Base-by-base conservation (phyloP, 23 tunicate species). In the Trididemnum nubilum region DNA sequence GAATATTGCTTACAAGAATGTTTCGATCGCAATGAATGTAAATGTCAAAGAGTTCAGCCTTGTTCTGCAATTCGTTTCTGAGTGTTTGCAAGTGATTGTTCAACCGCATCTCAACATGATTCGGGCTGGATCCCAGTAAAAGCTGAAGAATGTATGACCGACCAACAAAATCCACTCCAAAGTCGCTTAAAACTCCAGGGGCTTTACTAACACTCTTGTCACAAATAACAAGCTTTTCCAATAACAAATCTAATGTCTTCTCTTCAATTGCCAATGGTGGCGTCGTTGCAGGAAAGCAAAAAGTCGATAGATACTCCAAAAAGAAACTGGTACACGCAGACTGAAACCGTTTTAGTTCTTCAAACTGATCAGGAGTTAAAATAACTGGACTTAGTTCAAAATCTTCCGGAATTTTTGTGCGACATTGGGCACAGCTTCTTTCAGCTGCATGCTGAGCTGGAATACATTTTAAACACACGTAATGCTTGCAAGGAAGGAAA, bases 291-390 rank as follows among this genome's bases (percentile, higher is more conserved):
- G 79, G 74, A 65, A 90, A 90, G 60, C 89, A 90, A 64, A 90
- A 81, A 1, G 81, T 83, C 0, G 81, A 80, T 34, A 90, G 51
- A 81, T 85, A 90, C 51, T 90, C 96, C 61, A 90, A 38, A 35
- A 90, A 90, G 40, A 90, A 90, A 33, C 89, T 79, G 27, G 86
- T 80, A 63, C 89, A 90, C 0, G 88, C 78, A 12, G 72, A 35
- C 33, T 84, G 50, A 38, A 90, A 84, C 18, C 31, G 33, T 59
- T 63, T 77, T 26, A 84, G 18, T 36, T 84, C 96, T n/a, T 84
- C 57, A 36, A 0, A 9, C 26, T 90, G 86, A 2, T 64, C 52
- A 44, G 64, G 23, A 9, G 73, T 34, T 0, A 85, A 70, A 33
- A 27, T 81, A 5, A 82, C 79, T 0, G 96, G 85, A 29, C 50